Base-by-base conservation (phyloP, 2,888 invertebrate genomes). In the Plagiodera versicolora region DNA sequence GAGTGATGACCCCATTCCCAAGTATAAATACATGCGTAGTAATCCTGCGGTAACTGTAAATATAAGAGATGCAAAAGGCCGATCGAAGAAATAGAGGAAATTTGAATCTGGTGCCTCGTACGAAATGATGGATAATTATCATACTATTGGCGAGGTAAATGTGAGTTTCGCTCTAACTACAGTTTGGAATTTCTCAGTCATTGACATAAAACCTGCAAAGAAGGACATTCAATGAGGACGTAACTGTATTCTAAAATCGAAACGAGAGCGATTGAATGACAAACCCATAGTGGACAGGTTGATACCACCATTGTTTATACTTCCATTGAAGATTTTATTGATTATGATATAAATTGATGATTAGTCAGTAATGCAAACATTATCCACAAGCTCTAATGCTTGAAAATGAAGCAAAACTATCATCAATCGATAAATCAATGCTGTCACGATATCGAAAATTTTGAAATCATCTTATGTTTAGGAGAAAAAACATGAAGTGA, bases 151-250 rank as follows among this genome's bases (percentile, higher is more conserved):
- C 39, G 14, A 39, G 24, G 24, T 6, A 3, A 24, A 6, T 24
- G 24, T 6, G 6, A 24, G 24, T 6, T 24, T 24, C 24, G 3
- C 4, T 3, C 4, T 24, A 6, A 24, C 24, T 39, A 39, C 39
- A 39, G 39, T 14, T 39, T 11, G 39, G 14, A 14, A 39, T 39
- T 32, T 11, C 32, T 32, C 10, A 32, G 32, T 39, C 39, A 32
- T 32, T 9, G 2, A 10, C 32, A 14, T 39, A 14, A 39, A 39
- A 39, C 14, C 11, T 14, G 39, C n/a, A 39, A 58, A 58, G 51
- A 58, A 58, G 57, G 57, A 58, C 57, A 58, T 16, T 46, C 45
- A 58, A 58, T 58, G 50, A 32, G 57, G 51, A 45, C 57, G 28
- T 58, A 58, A 58, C 57, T 51, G 57, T 58, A 58, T 50, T 50